Evolutionary conservation across 2,113 vertebrate species (phyloP), one percentile per base, ranked within the genome.

Genomic region (Pleuronectes platessa): DNA sequence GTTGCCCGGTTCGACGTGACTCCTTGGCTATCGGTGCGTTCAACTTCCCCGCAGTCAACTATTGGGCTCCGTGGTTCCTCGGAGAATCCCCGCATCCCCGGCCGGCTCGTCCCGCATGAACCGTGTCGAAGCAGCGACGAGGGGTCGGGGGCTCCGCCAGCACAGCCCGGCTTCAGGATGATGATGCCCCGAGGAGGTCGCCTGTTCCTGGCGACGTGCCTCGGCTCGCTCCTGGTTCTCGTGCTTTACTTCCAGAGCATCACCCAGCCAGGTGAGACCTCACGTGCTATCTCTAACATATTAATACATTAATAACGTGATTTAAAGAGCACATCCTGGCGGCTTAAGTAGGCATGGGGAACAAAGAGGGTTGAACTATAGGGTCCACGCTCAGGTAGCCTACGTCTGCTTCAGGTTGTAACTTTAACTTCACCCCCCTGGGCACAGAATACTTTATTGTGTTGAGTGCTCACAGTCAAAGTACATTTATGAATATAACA

Each of bases 241-340:
- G 88, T 95, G 40, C 89, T 95, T 12, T 95, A 94, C 85, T 91
- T 91, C n/a, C 94, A 95, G 86, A 94, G 66, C 91, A 90, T 89
- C 89, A 87, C 88, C 13, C 93, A 88, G 70, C 80, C 89, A 76
- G 94, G 94, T 94, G 87, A 89, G 88, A 53, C 13, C 4, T 4
- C 51, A 54, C 51, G 1, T 20, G 0, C 18, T 18, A 1, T 6
- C 47, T 47, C 45, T 2, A 3, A 24, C 11, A 2, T 1, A 26
- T 4, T 10, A 17, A 10, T 5, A 3, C n/a, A 9, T 2, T 20
- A 11, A 2, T 61, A 11, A 2, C 9, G 11, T 61, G 18, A n/a
- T 40, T 62, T 18, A 31, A 20, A 13, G 8, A 11, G 40, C 40
- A 21, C 17, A 35, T 20, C 4, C 13, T 0, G 2, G 5, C 31